Evolutionary conservation across 2,888 invertebrate species (phyloP), one percentile per base, ranked within the genome.

Genomic region (Pyrrhosoma nymphula): DNA sequence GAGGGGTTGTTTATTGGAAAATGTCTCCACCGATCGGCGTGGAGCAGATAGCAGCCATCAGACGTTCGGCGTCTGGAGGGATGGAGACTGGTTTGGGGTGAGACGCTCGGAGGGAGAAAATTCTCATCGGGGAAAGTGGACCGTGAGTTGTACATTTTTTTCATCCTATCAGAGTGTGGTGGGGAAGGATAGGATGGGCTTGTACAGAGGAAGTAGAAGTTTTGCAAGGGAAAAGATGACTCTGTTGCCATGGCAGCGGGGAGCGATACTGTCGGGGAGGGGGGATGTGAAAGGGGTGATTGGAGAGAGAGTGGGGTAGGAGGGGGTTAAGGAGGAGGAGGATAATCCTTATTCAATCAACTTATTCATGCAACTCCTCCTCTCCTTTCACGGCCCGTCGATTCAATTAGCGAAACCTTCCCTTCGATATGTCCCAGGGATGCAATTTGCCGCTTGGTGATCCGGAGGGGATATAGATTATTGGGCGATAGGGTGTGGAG

Each of bases 401-500:
- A 35, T 91, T 91, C 91, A 91, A 91, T 91, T 63, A 91, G 63
- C 63, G 56, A 91, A 91, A 14, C 88, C 39, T 10, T 35, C 18
- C 1, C 90, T 8, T 0, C n/a, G 69, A 69, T 23, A 90, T n/a
- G 90, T 56, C 18, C 56, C 56, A 26, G 90, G 47, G 56, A 90
- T 90, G 90, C 90, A 90, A 60, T 90, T 90, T 91, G 35, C 91
- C 63, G 91, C 91, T 39, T 23, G 91, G n/a, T 30, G 90, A 90
- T 10, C 39, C 20, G 47, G 20, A 47, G 47, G 8, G 8, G 47
- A 88, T 35, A 6, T 20, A 88, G 88, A 47, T 4, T 0, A 18
- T 47, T 47, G 47, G 82, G 0, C 20, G 39, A n/a, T n/a, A 0
- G 47, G 88, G 88, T 2, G 4, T 18, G 88, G 88, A n/a, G n/a